Conservation (phyloP, 2,797 vertebrate species). For the Crypturellus tataupa region DNA sequence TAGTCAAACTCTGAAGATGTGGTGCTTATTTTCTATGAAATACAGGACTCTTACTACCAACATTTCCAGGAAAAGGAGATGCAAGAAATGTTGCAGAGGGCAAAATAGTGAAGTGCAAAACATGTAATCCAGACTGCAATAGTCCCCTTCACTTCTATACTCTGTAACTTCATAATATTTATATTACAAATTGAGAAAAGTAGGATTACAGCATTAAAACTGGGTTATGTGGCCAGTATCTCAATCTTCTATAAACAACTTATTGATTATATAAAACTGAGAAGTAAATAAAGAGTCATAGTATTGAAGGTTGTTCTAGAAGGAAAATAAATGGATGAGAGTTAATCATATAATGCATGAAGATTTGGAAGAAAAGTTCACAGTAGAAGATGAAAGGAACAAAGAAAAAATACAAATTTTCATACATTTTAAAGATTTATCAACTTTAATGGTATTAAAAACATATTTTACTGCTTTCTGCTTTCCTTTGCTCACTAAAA, state of each 20-base stretch:
- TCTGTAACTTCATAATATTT: neutral
- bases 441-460: neutral
- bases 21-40: neutral
- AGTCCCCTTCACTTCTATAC: neutral
- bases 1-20: neutral
- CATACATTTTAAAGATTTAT: constrained; percentile 11
- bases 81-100: neutral
- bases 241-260: neutral
- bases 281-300: neutral
- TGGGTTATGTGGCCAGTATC: neutral
- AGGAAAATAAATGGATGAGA: constrained; percentile 6
- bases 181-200: neutral
- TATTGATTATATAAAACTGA: neutral
- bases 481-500: constrained; percentile 40
- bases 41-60: neutral
- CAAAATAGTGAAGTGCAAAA: neutral
- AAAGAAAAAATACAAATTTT: neutral
- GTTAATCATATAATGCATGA: neutral
- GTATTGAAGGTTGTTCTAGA: neutral
- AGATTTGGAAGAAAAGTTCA: neutral
- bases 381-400: neutral
- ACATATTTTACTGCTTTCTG: neutral
- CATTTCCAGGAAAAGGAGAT: neutral
- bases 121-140: neutral
- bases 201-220: neutral